phyloP scores from a whole-genome alignment of 2,797 vertebrate species.

The Alosa sapidissima region DNA sequence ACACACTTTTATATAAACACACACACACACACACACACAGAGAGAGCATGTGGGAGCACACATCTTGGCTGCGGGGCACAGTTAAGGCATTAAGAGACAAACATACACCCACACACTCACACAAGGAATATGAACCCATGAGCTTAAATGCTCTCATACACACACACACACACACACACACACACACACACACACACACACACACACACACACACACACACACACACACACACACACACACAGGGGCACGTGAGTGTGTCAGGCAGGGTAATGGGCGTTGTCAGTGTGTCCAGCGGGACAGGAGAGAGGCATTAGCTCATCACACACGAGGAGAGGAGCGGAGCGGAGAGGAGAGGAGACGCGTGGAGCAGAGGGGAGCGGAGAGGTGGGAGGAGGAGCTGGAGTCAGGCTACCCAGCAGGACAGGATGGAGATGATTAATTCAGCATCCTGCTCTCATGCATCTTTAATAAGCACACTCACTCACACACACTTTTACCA shows the following conservation, averaged over 20 bases:
- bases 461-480: not conserved
- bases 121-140: not conserved
- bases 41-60: no score
- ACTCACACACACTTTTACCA: not conserved
- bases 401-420: not conserved
- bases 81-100: not conserved
- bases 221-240: slow-evolving; percentile 1
- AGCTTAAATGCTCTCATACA: not conserved
- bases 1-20: not conserved
- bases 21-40: not conserved
- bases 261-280: slow-evolving; percentile 38
- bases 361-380: no score
- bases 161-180: not conserved
- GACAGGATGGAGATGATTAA: slow-evolving; percentile 16
- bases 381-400: no score
- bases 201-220: not conserved
- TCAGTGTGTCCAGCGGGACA: slow-evolving; percentile 72
- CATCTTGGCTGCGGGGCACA: no score
- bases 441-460: slow-evolving; percentile 22
- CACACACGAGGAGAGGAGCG: slow-evolving; percentile 39
- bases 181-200: slow-evolving; percentile 1
- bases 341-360: no score
- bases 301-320: slow-evolving; percentile 74
- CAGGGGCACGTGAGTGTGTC: slow-evolving; percentile 32
- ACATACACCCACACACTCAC: not conserved